Evolutionary conservation across 2,113 vertebrate species (phyloP), one percentile per base, ranked within the genome.

Genomic region (Pseudonaja textilis): DNA sequence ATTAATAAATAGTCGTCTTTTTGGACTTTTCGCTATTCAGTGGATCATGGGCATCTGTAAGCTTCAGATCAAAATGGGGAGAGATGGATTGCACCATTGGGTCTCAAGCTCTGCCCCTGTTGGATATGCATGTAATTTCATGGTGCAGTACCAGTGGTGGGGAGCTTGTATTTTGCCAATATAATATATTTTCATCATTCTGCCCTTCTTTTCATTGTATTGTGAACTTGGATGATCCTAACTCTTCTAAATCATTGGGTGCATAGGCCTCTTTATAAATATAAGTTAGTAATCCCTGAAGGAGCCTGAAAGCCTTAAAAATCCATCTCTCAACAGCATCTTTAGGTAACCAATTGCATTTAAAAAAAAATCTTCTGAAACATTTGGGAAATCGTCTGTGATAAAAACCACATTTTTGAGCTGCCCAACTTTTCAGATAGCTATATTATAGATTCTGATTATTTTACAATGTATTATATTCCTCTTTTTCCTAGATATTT

Each of bases 401-500:
- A 23, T 56, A 93, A 45, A 59, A 89, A 5, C 0, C 85, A 55
- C 29, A 3, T 25, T 93, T 47, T 14, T 50, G 29, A n/a, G 23
- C 18, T 39, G 88, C 29, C 56, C 92, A 92, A 10, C 5, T 74
- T 6, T 54, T 42, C 45, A 52, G 45, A 26, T 61, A n/a, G 47
- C 94, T 34, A 6, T 47, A 1, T 4, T 20, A 90, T 5, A 88
- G 47, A 45, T 89, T 93, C n/a, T 0, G 10, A 23, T 6, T 12
- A 2, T 20, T 59, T 91, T 94, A 50, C 54, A 23, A 0, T 0
- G 1, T 90, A 95, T 95, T 93, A 94, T 23, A 12, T 1, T 0
- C 34, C 93, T 61, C 74, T 96, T 95, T 90, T 52, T 61, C 86
- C 95, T 81, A 99, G 99, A 99, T 99, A 98, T 99, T 99, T 97